Evolutionary conservation across 2,888 invertebrate species (phyloP).

Genomic region (Sylvicola cinctus): DNA sequence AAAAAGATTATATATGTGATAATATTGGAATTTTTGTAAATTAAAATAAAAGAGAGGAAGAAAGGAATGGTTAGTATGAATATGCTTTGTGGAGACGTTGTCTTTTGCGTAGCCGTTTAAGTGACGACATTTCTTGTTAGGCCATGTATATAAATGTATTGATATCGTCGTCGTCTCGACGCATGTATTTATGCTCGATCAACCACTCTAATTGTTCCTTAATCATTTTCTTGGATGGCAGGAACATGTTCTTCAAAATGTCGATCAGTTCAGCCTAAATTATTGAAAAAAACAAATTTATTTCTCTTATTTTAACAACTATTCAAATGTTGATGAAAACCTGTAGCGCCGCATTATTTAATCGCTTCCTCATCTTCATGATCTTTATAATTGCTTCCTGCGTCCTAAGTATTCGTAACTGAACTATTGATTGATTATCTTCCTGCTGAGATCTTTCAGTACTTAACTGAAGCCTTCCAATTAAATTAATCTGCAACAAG

Average conservation of each 20-base stretch:
- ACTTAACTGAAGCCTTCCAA: constrained; percentile 85
- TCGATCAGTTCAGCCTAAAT: constrained; percentile 81
- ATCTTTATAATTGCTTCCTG: constrained; percentile 99
- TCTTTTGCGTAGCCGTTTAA: not conserved
- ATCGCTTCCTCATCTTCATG: constrained; percentile 90
- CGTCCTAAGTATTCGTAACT: constrained; percentile 76
- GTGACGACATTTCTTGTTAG: constrained; percentile 25
- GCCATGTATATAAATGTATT: constrained; percentile 98
- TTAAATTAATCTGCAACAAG: constrained; percentile 53
- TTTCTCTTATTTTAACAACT: not conserved
- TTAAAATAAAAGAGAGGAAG: no score
- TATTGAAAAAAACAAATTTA: constrained; percentile 6
- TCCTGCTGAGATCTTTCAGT: constrained; percentile 91
- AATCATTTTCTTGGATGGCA: constrained; percentile 98
- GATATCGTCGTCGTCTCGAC: constrained; percentile 89
- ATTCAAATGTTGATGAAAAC: constrained; percentile 16
- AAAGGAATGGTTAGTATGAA: no score
- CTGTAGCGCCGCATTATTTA: constrained; percentile 86
- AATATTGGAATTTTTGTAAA: no score
- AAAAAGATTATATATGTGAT: no score
- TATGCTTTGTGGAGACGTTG: no score
- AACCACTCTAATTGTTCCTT: constrained; percentile 99
- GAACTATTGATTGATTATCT: constrained; percentile 97
- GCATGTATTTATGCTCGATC: constrained; percentile 96
- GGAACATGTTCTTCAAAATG: constrained; percentile 97